Evolutionary conservation across 2,113 vertebrate species (phyloP), one percentile per base, ranked within the genome.

Genomic region (Cercocebus atys): DNA sequence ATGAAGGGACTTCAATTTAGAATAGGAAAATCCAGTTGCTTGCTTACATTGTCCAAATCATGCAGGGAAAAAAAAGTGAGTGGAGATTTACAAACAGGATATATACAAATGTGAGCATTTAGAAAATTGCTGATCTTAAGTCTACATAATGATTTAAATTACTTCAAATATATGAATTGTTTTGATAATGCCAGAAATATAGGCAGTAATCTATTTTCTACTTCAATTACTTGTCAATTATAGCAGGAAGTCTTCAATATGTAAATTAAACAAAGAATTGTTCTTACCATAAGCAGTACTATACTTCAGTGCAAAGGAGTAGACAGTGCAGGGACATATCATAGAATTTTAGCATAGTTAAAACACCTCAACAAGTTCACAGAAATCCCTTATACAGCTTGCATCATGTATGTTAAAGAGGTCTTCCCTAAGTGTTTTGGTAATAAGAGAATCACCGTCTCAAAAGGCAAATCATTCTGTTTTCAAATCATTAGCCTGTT

Each of bases 401-500:
- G 47, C 40, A 30, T 87, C 6, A 6, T 14, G 47, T 38, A 68
- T 27, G 20, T 72, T 45, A 92, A 84, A 90, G 23, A 84, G 50
- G 7, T 47, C 91, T 94, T 68, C 40, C 59, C 40, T 78, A 95
- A 89, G 43, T 52, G 90, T 79, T 93, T 92, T 92, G 32, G 52
- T 68, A 87, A 52, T 55, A 35, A 68, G 79, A 93, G 88, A 92
- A 70, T 87, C 59, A 70, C 73, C 55, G 18, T 50, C 79, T 94
- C 87, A 47, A 82, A 86, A 50, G 47, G n/a, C 57, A 84, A 91
- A 50, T 89, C 52, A 73, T 97, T 78, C 70, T 90, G 61, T 78
- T 94, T 96, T 90, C 50, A 88, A 95, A 66, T 72, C 35, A 43
- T 95, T 93, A 89, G 45, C 70, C 38, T 47, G 14, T 47, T 93